Evolutionary conservation across 2,113 vertebrate genomes (phyloP).

Genomic region (Salminus brasiliensis): DNA sequence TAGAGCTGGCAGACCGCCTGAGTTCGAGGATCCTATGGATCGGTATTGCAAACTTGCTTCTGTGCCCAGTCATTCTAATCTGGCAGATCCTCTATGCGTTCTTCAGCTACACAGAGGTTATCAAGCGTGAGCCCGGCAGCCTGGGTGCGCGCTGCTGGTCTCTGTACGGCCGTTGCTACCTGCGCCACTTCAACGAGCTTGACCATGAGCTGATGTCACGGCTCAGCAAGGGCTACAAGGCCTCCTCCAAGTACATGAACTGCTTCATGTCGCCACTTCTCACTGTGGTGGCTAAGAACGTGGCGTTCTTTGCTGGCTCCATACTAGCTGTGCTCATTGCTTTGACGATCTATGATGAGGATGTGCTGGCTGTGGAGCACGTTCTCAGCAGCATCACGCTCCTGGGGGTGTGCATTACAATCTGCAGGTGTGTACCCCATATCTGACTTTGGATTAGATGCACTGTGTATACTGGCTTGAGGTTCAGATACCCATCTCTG

Average conservation of each 20-base stretch:
- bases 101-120: constrained; percentile 96
- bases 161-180: constrained; percentile 94
- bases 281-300: constrained; percentile 94
- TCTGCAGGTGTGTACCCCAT: constrained; percentile 86
- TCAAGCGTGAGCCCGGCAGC: constrained; percentile 94
- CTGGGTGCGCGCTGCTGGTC: constrained; percentile 98
- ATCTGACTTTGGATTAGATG: not conserved
- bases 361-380: constrained; percentile 92
- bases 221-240: constrained; percentile 95
- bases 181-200: constrained; percentile 96
- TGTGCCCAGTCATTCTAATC: constrained; percentile 96
- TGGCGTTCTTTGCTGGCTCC: constrained; percentile 96
- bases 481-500: not conserved
- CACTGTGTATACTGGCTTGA: no score
- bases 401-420: constrained; percentile 90
- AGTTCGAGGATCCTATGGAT: constrained; percentile 96
- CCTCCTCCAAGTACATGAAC: constrained; percentile 98
- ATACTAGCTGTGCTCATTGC: constrained; percentile 95
- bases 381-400: constrained; percentile 95
- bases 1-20: constrained; percentile 92
- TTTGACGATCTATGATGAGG: constrained; percentile 97
- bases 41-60: constrained; percentile 93
- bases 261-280: constrained; percentile 95
- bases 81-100: constrained; percentile 99
- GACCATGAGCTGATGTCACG: constrained; percentile 96